Evolutionary conservation across 2,797 vertebrate genomes (phyloP).

Genomic region (Pseudochirops cupreus): DNA sequence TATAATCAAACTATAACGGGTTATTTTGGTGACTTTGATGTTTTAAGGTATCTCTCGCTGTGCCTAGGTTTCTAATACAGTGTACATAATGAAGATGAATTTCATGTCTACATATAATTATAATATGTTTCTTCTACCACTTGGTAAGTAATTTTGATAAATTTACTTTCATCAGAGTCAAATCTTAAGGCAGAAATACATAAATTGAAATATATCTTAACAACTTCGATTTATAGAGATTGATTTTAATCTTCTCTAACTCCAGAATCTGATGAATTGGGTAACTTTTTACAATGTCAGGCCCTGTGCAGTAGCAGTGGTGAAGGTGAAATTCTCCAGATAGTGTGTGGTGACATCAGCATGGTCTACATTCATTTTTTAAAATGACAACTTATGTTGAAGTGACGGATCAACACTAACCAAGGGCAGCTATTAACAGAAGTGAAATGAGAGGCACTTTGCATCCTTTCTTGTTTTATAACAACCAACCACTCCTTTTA

Average conservation of each 20-base stretch:
- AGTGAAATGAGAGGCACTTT: not conserved
- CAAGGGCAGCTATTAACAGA: not conserved
- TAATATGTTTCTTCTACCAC: constrained; percentile 44
- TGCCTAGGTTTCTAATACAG: constrained; percentile 36
- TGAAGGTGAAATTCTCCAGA: constrained; percentile 25
- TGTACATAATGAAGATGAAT: constrained; percentile 68
- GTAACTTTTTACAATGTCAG: not conserved
- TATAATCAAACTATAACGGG: not conserved
- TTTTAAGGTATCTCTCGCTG: constrained; percentile 47
- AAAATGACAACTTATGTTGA: constrained; percentile 34
- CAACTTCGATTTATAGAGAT: constrained; percentile 54
- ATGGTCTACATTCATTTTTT: not conserved
- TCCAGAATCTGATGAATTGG: constrained; percentile 19
- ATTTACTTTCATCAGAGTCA: constrained; percentile 56
- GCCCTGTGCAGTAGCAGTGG: not conserved
- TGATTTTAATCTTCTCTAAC: constrained; percentile 44
- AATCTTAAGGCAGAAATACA: constrained; percentile 45
- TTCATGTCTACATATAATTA: constrained; percentile 44
- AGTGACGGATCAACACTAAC: not conserved
- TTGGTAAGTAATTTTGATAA: constrained; percentile 54
- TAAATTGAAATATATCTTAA: constrained; percentile 52
- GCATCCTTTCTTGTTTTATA: not conserved
- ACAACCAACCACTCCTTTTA: not conserved
- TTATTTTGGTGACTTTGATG: constrained; percentile 55
- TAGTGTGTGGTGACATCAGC: constrained; percentile 15